Percentiles rank a stretch among this genome's conserved stretches.
Conservation (phyloP, 2,888 invertebrate genomes). For the Brenthis ino region DNA sequence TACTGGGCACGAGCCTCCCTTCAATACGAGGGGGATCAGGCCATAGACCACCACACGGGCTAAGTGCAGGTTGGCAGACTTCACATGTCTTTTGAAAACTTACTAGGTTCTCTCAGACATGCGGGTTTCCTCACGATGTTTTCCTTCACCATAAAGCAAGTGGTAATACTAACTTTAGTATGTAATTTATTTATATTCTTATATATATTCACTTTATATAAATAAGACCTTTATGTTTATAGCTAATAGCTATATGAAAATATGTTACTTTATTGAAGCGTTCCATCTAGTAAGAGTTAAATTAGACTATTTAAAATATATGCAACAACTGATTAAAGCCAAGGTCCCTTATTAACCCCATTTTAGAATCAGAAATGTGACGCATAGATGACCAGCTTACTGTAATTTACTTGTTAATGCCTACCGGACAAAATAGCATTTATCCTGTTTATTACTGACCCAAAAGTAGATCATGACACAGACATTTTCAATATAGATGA, state of each 20-base stretch:
- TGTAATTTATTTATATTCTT: no score
- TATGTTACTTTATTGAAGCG: background rate
- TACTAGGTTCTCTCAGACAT: no score
- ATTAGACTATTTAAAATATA: slow-evolving; percentile 21
- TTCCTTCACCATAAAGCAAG: no score
- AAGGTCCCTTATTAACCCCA: slow-evolving; percentile 53
- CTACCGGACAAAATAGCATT: slow-evolving; percentile 53
- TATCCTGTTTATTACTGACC: slow-evolving; percentile 51
- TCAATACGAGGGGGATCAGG: no score
- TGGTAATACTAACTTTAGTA: no score
- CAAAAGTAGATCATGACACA: slow-evolving; percentile 31
- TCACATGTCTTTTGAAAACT: no score
- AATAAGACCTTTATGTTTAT: no score
- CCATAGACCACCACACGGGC: no score
- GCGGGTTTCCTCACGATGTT: no score
- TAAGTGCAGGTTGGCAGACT: no score
- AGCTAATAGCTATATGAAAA: background rate
- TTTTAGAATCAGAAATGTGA: slow-evolving; percentile 51
- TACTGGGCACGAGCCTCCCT: no score
- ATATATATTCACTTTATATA: no score
- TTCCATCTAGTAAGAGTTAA: background rate
- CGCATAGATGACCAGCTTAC: slow-evolving; percentile 46
- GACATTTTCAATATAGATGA: slow-evolving; percentile 7
- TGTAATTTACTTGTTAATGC: slow-evolving; percentile 59
- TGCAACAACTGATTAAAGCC: slow-evolving; percentile 41